These are phyloP conservation scores for Cheilosia scutellata DNA, from an alignment of 2,888 invertebrate species.

Conservation along the genomic window DNA sequence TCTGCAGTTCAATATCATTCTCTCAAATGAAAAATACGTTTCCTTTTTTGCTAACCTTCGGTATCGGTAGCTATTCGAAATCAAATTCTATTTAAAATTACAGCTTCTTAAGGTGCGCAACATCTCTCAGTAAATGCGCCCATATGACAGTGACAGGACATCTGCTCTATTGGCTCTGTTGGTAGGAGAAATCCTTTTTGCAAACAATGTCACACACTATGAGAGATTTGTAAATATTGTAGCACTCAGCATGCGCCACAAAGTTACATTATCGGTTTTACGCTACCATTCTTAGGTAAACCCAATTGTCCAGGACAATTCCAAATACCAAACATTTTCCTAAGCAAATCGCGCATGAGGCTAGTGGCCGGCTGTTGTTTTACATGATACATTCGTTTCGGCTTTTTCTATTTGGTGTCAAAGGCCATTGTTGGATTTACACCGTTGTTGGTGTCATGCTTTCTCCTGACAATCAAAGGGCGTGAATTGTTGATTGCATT, in stretches of 20 bases:
- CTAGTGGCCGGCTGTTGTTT: constrained; percentile 52
- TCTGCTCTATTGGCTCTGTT: constrained; percentile 56
- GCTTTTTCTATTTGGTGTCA: constrained; percentile 59
- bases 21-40: background rate
- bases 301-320: constrained; percentile 15
- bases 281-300: constrained; percentile 64
- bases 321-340: constrained; percentile 52
- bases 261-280: constrained; percentile 76
- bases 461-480: constrained; percentile 74
- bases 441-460: constrained; percentile 59
- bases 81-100: constrained; percentile 52
- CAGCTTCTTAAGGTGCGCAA: constrained; percentile 60
- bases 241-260: constrained; percentile 79
- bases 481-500: constrained; percentile 79
- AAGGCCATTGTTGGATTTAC: constrained; percentile 42
- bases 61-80: constrained; percentile 54
- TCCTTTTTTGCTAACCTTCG: background rate
- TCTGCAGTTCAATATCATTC: background rate
- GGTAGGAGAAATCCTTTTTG: constrained; percentile 52
- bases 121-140: background rate
- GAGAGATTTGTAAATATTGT: constrained; percentile 80
- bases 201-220: constrained; percentile 63
- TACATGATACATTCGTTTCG: constrained; percentile 64
- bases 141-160: constrained; percentile 27
- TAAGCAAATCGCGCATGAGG: constrained; percentile 23